These are phyloP conservation scores for Sitophilus oryzae DNA, from an alignment of 1,140 invertebrate genomes.

Conservation along the genomic window DNA sequence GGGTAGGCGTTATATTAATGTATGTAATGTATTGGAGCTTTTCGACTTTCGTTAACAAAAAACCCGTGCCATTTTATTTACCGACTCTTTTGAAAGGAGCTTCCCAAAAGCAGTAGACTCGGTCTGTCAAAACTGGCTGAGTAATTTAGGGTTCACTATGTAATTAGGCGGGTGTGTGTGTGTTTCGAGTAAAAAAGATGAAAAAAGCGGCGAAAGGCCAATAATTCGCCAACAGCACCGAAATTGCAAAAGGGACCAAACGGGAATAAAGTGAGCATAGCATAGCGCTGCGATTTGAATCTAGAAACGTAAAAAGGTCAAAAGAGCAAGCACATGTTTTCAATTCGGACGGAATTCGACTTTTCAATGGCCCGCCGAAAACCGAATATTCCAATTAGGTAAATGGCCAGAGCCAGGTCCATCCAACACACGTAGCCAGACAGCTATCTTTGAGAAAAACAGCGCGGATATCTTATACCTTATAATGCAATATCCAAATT, in stretches of 20 bases:
- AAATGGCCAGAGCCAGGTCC: slow-evolving; percentile 30
- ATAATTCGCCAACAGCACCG: slow-evolving; percentile 13
- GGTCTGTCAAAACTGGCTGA: slow-evolving; percentile 5
- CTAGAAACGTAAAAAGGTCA: slow-evolving; percentile 15
- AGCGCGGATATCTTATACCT: neutral
- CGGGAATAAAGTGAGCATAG: slow-evolving; percentile 23
- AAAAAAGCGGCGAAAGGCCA: slow-evolving; percentile 16
- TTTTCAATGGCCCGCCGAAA: slow-evolving; percentile 37
- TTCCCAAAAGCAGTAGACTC: slow-evolving; percentile 4
- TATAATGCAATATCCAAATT: too few species aligned
- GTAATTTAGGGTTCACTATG: slow-evolving; percentile 13
- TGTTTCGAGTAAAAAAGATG: neutral
- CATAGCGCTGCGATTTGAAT: slow-evolving; percentile 2
- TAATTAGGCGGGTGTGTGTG: slow-evolving; percentile 17
- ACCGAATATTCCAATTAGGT: slow-evolving; percentile 42
- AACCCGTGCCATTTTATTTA: slow-evolving; percentile 4
- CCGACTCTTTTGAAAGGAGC: neutral
- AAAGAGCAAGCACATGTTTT: slow-evolving; percentile 37
- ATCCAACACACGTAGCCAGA: neutral
- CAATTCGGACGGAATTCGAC: slow-evolving; percentile 35
- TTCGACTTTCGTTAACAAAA: too few species aligned
- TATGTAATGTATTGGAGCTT: too few species aligned
- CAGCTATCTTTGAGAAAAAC: neutral
- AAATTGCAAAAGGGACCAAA: slow-evolving; percentile 16
- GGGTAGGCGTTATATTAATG: too few species aligned